These are phyloP conservation scores for Sturnira hondurensis DNA, from an alignment of 2,113 vertebrate species.

Conservation along the genomic window DNA sequence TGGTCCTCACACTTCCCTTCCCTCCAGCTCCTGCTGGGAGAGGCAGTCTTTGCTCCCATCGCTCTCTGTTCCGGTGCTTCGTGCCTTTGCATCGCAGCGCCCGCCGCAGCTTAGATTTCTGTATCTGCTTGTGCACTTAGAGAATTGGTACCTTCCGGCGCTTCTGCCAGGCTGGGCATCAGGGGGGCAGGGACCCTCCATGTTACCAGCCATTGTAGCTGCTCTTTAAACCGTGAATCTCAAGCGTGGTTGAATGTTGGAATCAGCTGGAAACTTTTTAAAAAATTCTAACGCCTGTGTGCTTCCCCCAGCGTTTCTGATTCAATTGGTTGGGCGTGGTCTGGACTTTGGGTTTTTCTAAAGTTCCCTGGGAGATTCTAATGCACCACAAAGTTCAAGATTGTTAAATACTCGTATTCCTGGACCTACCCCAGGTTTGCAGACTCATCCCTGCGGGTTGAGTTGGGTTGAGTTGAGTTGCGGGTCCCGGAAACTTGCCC, in stretches of 20 bases:
- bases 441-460: not conserved
- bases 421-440: too few relatives aligned
- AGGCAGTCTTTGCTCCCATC: fast-evolving
- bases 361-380: not conserved
- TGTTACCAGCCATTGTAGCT: not conserved
- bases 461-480: too few relatives aligned
- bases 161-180: too few relatives aligned
- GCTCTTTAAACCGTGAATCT: not conserved
- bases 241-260: not conserved
- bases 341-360: too few relatives aligned
- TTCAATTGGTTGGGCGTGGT: not conserved
- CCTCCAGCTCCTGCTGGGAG: not conserved
- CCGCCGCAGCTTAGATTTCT: not conserved
- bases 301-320: not conserved
- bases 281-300: not conserved
- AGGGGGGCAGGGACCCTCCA: too few relatives aligned
- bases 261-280: not conserved
- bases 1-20: not conserved
- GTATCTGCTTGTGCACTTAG: not conserved
- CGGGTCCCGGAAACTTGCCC: not conserved
- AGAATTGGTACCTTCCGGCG: not conserved
- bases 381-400: not conserved
- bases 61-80: too few relatives aligned
- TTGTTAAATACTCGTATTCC: not conserved
- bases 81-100: not conserved